phyloP scores from a whole-genome alignment of 2,113 vertebrate species.

The Barnardius zonarius region DNA sequence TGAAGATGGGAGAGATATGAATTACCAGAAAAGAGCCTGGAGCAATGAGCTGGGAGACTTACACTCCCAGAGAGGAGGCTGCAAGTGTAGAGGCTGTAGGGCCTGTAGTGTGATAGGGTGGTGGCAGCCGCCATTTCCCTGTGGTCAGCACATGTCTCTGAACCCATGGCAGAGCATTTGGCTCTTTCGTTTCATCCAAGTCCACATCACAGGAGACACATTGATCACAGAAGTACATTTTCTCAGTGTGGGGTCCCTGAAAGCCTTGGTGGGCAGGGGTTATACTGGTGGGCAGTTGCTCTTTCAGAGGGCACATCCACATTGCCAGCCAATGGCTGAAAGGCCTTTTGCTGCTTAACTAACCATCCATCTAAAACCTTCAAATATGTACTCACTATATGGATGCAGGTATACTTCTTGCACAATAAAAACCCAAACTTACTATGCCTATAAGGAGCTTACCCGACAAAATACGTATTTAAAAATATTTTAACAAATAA shows the following conservation, averaged over 20 bases:
- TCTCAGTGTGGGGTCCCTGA: fast-evolving
- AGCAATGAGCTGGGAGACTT: not conserved
- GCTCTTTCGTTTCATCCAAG: no score
- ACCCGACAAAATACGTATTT: not conserved
- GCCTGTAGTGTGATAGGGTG: no score
- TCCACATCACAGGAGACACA: fast-evolving
- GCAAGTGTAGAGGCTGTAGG: not conserved
- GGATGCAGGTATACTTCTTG: not conserved
- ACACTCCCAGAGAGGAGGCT: not conserved
- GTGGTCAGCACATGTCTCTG: not conserved
- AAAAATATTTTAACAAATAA: not conserved
- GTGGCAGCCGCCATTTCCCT: not conserved
- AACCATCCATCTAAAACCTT: not conserved
- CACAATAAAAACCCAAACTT: not conserved
- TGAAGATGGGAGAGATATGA: not conserved
- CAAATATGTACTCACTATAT: fast-evolving
- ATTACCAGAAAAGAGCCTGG: not conserved
- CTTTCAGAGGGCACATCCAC: not conserved
- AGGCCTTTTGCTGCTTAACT: not conserved
- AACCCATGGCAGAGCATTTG: fast-evolving
- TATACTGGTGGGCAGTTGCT: fast-evolving
- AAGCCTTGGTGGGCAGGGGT: not conserved
- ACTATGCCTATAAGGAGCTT: not conserved
- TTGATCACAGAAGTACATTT: fast-evolving
- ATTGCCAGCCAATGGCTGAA: not conserved